Evolutionary conservation across 2,888 invertebrate genomes (phyloP), one percentile per base, ranked within the genome.

Genomic region (Tipula unca): DNA sequence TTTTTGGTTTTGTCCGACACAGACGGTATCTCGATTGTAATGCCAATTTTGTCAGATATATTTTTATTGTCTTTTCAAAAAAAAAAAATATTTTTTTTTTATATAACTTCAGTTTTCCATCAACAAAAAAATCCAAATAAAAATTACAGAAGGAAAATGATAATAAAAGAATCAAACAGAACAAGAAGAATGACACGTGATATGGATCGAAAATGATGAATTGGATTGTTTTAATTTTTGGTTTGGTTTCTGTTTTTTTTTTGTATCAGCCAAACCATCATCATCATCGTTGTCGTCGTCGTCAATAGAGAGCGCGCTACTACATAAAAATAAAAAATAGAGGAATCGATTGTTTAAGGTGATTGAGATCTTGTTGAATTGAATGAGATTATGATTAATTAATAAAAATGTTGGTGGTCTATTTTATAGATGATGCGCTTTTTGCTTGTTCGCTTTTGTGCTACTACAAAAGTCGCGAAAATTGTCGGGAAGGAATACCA

Each of bases 121-220:
- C 69, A 69, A 69, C 69, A 69, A 69, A 69, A 42, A 69, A 69
- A 69, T 69, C 69, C 25, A 69, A 69, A 69, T 69, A 69, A 69
- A 48, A 25, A 69, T 69, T 69, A 25, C 69, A 69, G 69, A 69
- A 69, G 69, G 69, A 69, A 69, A 83, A 83, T 83, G 35, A 83
- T 83, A 83, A 83, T 83, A 83, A 83, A 83, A n/a, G 35, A 83
- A 35, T 83, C 83, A 29, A 83, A 35, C 83, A 83, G 35, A 83
- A 83, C 83, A 83, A 83, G 83, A 83, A 83, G 83, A 83, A 83
- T 83, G 83, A 85, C 85, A 85, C 85, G 85, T 85, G 85, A 85
- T 85, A 54, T 85, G 85, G 85, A 85, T 85, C 85, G 85, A 85
- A 85, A 48, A 85, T 85, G 84, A 84, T 84, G 32, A 84, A 36